Evolutionary conservation across 2,113 vertebrate species (phyloP), one percentile per base, ranked within the genome.

Genomic region (Ceuthmochares aereus): DNA sequence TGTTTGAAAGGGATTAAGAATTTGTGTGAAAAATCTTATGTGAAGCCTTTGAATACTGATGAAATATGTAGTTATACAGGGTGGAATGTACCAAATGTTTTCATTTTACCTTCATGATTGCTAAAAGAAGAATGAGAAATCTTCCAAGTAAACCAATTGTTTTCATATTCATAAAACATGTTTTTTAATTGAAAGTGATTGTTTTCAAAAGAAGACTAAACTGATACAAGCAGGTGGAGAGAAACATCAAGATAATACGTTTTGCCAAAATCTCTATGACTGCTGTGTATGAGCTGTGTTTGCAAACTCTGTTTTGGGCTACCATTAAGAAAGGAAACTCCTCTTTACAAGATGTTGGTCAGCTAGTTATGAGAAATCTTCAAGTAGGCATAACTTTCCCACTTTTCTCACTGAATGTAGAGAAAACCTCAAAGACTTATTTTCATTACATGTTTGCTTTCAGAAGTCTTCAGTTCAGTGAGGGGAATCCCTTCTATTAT

Each of bases 1-100:
- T 89, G 78, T 92, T 93, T 95, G 27, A 77, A 85, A 49, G 34
- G 9, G 34, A 76, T 80, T 70, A 83, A 94, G 86, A 88, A 83
- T 72, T 79, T 58, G 6, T 68, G 29, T 51, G 52, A 94, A 87
- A 88, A 80, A 62, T 66, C 30, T 69, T 85, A 16, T 51, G 26
- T 40, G 29, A 94, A 87, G 64, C 27, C 36, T 76, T 64, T 85
- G 11, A n/a, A 90, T 85, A 8, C 7, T 76, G 51, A 60, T 60
- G 29, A 81, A 91, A 78, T n/a, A 59, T 12, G 21, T 29, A 89
- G 10, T 52, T 27, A 76, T 12, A 76, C 26, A 85, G 12, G 16
- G 18, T 67, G 37, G 72, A 76, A 42, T 19, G 8, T 67, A 74
- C 7, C 26, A 72, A 87, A 68, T 25, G 11, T 80, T 43, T 82